A percentile compares a stretch with the other conserved stretches of the same genome.
These are phyloP conservation scores for Parazoanthus atlanticus DNA, from an alignment of 92 coral and sea anemone genomes.

Conservation along the genomic window DNA sequence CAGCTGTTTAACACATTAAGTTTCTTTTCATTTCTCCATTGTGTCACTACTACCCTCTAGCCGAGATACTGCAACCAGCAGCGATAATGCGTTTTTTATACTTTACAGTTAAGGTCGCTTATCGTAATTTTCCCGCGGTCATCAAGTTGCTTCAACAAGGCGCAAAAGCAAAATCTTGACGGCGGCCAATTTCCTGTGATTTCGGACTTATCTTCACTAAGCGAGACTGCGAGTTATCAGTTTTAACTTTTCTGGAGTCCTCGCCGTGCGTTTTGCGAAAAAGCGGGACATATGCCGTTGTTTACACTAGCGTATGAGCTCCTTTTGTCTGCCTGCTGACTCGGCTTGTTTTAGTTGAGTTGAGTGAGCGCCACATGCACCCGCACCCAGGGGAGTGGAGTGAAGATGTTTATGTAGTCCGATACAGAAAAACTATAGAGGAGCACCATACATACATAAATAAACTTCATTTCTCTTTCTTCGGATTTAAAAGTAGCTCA, in stretches of 20 bases:
- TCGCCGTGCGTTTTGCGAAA: constrained; percentile 14
- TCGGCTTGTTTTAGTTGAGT: constrained; percentile 11
- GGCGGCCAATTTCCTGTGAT: constrained; percentile 17
- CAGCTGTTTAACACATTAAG: constrained; percentile 85
- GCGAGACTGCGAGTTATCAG: constrained; percentile 1
- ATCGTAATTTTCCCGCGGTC: constrained; percentile 38
- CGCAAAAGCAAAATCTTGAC: not conserved
- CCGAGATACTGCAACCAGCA: constrained; percentile 52
- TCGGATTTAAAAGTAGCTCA: too few species aligned
- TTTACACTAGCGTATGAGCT: constrained; percentile 4
- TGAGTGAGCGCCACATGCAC: constrained; percentile 1
- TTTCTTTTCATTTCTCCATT: constrained; percentile 31
- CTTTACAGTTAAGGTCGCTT: constrained; percentile 48
- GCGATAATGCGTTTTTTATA: constrained; percentile 68
- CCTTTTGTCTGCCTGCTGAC: not conserved
- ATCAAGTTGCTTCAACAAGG: constrained; percentile 4
- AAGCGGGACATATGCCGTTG: not conserved
- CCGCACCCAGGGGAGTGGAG: constrained; percentile 11
- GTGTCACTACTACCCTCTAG: constrained; percentile 42
- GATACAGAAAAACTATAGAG: constrained; percentile 7
- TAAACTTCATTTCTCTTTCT: too few species aligned
- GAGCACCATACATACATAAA: too few species aligned
- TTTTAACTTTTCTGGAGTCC: constrained; percentile 3
- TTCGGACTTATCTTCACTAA: constrained; percentile 30
- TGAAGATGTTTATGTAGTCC: constrained; percentile 9